Conservation (phyloP, 2,888 invertebrate genomes). For the Malacosoma neustria region DNA sequence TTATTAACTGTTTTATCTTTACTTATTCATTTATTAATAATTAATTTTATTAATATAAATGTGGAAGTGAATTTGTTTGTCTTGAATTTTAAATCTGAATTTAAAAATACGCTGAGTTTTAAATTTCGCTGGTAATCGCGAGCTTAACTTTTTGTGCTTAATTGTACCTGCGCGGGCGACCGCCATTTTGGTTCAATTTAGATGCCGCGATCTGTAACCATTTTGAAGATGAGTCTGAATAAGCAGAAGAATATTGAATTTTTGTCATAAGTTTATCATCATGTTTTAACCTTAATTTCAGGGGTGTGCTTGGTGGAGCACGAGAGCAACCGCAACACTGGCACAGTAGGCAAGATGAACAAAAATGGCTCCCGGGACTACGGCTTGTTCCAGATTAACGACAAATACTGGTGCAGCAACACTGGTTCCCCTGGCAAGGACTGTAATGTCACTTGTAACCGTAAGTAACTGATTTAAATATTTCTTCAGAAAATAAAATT, state of each 20-base stretch:
- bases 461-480: slow-evolving; percentile 16
- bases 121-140: too few species aligned
- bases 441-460: slow-evolving; percentile 47
- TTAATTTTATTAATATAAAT: too few species aligned
- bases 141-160: too few species aligned
- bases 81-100: too few species aligned
- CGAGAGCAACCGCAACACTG: slow-evolving; percentile 62
- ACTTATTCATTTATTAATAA: neutral
- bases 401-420: slow-evolving; percentile 57
- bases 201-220: too few species aligned
- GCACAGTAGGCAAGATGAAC: slow-evolving; percentile 52
- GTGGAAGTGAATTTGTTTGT: too few species aligned
- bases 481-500: neutral
- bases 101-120: too few species aligned
- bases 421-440: slow-evolving; percentile 43
- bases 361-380: slow-evolving; percentile 67
- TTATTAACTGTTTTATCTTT: neutral
- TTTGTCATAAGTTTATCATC: too few species aligned
- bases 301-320: slow-evolving; percentile 70
- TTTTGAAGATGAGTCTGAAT: too few species aligned
- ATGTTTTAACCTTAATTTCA: slow-evolving; percentile 21
- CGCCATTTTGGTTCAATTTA: too few species aligned
- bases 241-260: too few species aligned
- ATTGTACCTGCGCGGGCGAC: too few species aligned
- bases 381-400: slow-evolving; percentile 70